Base-by-base conservation (phyloP, 2,113 vertebrate species). In the Odontophorus gujanensis region DNA sequence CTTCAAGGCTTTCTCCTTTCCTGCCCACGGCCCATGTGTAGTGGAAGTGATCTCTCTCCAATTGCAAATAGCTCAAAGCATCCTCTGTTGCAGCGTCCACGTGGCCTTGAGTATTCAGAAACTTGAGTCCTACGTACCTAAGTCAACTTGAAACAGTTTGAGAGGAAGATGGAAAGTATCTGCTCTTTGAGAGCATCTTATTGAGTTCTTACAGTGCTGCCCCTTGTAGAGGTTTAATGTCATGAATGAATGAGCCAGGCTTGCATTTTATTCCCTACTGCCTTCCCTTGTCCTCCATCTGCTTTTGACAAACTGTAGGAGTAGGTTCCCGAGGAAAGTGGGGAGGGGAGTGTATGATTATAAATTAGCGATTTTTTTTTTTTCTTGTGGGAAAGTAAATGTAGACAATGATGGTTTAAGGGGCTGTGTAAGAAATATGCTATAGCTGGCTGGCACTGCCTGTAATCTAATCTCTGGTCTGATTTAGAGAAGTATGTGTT, bases 351-450 rank as follows among this genome's bases (percentile, higher is more conserved):
- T 71, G 4, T 51, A 26, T 72, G 69, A 53, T 72, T 90, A 73
- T 90, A 85, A 95, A 59, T 84, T 59, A 63, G 50, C 26, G n/a
- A n/a, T n/a, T n/a, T n/a, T n/a, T 5, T 14, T 26, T 47, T 50
- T 25, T 51, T 26, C 42, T 63, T 95, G 68, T 89, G 78, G 83
- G 88, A 95, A 95, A 91, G 83, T 75, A 90, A 80, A 94, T 93
- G 84, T 42, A 81, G 63, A 61, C 90, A 89, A 66, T 72, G n/a
- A 71, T 76, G 89, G 75, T 79, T 96, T 85, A 92, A 87, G 30
- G 42, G 69, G 7, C 82, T 90, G 2, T 57, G 61, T 92, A 51
- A 75, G 81, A 88, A 62, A 15, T 34, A 47, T 11, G 18, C 59
- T 77, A 14, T 5, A 87, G 34, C 81, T 91, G 84, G 21, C 75